Evolutionary conservation across 2,888 invertebrate genomes (phyloP).

Genomic region (Octonoba sinensis): DNA sequence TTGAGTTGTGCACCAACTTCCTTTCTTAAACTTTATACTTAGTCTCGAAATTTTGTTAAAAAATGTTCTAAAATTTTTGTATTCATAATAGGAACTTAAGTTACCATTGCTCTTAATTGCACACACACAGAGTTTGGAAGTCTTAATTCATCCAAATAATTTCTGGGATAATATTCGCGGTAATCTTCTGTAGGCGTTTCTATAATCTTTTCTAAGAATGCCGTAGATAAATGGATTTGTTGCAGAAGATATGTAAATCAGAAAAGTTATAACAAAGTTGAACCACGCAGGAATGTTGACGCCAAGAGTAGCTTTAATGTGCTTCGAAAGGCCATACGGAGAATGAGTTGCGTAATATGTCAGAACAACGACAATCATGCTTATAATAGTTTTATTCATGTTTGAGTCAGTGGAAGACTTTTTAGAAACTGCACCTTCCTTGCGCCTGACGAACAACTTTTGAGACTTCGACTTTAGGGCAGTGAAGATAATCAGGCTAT

Average conservation of each 20-base stretch:
- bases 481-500: constrained; percentile 17
- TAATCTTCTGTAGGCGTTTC: constrained; percentile 48
- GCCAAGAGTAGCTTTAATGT: constrained; percentile 68
- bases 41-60: too few species aligned
- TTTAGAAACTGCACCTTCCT: neutral
- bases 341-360: constrained; percentile 71
- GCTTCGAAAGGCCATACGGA: constrained; percentile 71
- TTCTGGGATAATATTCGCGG: constrained; percentile 1
- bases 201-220: constrained; percentile 50
- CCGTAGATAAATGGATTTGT: constrained; percentile 71
- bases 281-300: constrained; percentile 68
- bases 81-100: too few species aligned
- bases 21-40: too few species aligned
- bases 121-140: too few species aligned
- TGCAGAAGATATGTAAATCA: constrained; percentile 69
- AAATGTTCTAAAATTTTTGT: too few species aligned
- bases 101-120: too few species aligned
- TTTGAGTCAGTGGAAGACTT: neutral
- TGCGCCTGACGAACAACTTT: neutral
- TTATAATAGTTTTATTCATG: constrained; percentile 45
- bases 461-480: constrained; percentile 17
- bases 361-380: constrained; percentile 69
- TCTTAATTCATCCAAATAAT: neutral
- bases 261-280: constrained; percentile 69
- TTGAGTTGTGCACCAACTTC: too few species aligned